A percentile compares a stretch with the other conserved stretches of the same genome.
These are phyloP conservation scores for Trichopoda pennipes DNA, from an alignment of 2,888 invertebrate species.

Conservation along the genomic window DNA sequence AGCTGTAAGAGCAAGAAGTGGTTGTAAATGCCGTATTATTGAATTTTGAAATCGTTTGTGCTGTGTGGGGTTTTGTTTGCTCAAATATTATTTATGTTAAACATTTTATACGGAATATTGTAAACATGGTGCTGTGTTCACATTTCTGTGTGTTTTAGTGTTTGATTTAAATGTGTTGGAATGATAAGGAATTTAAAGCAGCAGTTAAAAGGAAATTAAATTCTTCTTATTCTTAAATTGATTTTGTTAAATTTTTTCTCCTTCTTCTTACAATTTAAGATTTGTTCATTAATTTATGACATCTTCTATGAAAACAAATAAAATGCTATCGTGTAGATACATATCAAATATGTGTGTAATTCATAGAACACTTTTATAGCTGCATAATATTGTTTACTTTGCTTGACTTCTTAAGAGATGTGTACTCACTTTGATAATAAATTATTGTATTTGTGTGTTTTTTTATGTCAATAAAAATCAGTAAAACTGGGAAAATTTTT, in stretches of 20 bases:
- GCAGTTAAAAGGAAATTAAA: constrained; percentile 57
- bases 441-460: no score
- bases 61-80: constrained; percentile 27
- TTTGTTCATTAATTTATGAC: constrained; percentile 41
- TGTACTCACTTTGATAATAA: no score
- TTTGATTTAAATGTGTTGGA: constrained; percentile 42
- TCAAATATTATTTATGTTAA: constrained; percentile 51
- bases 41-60: constrained; percentile 43
- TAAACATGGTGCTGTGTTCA: constrained; percentile 32
- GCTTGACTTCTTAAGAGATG: no score
- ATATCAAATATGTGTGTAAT: constrained; percentile 33
- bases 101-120: constrained; percentile 48
- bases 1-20: constrained; percentile 22
- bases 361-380: background rate
- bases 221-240: constrained; percentile 63
- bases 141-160: background rate
- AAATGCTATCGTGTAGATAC: constrained; percentile 29
- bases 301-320: constrained; percentile 32
- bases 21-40: constrained; percentile 51
- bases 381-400: no score
- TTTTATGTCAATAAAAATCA: no score
- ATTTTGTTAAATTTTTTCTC: constrained; percentile 29
- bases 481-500: no score
- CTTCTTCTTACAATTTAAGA: constrained; percentile 20
- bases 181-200: constrained; percentile 64